Conservation (phyloP, 2,888 invertebrate genomes). For the Ellobium chinense region DNA sequence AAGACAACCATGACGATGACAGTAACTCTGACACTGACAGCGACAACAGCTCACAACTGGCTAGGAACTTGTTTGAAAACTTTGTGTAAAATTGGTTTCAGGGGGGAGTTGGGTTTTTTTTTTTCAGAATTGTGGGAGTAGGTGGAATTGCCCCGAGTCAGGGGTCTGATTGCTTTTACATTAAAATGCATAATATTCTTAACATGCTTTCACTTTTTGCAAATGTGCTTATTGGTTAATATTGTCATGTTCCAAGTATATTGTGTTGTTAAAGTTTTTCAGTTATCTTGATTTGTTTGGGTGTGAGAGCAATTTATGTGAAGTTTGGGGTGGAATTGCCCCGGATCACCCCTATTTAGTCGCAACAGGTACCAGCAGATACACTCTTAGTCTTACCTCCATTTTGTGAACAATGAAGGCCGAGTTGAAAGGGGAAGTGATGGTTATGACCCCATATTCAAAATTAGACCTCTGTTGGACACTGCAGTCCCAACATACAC, state of each 20-base stretch:
- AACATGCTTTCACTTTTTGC: background rate
- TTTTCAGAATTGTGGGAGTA: background rate
- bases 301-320: background rate
- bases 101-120: background rate
- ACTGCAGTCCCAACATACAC: background rate
- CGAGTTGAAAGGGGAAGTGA: background rate
- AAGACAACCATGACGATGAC: background rate
- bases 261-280: background rate
- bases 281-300: background rate
- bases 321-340: background rate
- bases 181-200: background rate
- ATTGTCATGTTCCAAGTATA: slow-evolving; percentile 27
- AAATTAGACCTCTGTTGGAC: background rate
- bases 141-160: background rate
- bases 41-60: background rate
- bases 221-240: slow-evolving; percentile 5
- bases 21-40: background rate
- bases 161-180: background rate
- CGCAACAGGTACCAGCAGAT: slow-evolving; percentile 9
- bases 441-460: slow-evolving; percentile 14
- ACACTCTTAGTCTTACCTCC: background rate
- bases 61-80: background rate
- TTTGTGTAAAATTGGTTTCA: background rate
- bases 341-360: background rate
- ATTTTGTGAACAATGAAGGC: slow-evolving; percentile 1